These are phyloP conservation scores for Tachuris rubrigastra DNA, from an alignment of 2,113 vertebrate species.

Conservation along the genomic window DNA sequence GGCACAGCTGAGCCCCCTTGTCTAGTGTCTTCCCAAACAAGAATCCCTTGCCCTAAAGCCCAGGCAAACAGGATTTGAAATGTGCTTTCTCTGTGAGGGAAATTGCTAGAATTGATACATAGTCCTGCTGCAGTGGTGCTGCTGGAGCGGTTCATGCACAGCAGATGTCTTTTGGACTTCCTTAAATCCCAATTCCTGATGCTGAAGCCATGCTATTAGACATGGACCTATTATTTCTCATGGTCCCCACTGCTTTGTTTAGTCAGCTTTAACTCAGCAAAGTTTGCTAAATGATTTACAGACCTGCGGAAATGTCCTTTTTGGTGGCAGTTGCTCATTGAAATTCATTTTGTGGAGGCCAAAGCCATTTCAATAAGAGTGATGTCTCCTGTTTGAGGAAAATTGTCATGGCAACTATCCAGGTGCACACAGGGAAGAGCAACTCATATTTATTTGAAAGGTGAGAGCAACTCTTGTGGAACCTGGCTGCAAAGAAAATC, in stretches of 20 bases:
- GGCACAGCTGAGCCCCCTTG: neutral
- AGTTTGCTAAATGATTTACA: constrained; percentile 44
- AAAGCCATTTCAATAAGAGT: constrained; percentile 37
- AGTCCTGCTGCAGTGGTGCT: rapidly evolving
- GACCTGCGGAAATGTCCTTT: neutral
- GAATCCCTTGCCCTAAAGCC: neutral
- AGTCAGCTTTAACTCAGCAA: constrained; percentile 6
- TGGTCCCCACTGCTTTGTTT: neutral
- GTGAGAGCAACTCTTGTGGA: constrained; percentile 38
- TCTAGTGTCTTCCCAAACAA: neutral
- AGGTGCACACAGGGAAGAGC: constrained; percentile 17
- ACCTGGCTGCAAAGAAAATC: neutral
- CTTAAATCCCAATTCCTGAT: neutral
- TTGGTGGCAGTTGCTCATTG: neutral
- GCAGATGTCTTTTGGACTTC: neutral
- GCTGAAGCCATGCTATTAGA: neutral
- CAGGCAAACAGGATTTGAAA: neutral
- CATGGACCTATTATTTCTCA: neutral
- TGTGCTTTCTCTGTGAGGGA: neutral
- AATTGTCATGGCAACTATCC: constrained; percentile 62
- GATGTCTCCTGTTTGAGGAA: constrained; percentile 47
- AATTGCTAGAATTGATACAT: neutral
- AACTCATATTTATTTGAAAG: constrained; percentile 43
- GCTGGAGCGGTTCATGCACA: neutral
- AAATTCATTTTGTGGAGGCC: constrained; percentile 45